Evolutionary conservation across 2,797 vertebrate genomes (phyloP).

Genomic region (Oreortyx pictus): DNA sequence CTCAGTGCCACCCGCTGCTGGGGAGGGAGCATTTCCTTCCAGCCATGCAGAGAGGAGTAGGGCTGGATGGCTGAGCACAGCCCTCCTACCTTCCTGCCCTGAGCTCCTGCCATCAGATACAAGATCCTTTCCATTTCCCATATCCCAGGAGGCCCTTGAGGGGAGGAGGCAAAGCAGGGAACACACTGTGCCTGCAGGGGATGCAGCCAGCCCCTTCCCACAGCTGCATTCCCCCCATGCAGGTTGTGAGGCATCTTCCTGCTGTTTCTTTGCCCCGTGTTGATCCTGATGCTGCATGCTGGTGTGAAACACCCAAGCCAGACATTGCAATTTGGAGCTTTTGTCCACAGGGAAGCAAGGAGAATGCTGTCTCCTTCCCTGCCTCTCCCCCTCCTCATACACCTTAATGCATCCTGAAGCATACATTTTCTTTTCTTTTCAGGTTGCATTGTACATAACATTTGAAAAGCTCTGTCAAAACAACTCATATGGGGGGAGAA

Average conservation of each 20-base stretch:
- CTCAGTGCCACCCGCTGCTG: not conserved
- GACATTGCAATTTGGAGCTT: not conserved
- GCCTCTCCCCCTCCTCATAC: not conserved
- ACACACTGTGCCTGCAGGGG: fast-evolving
- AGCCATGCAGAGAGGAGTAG: not conserved
- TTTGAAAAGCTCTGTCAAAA: constrained; percentile 70
- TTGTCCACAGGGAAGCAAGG: not conserved
- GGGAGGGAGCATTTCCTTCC: not conserved
- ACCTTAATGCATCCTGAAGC: constrained; percentile 33
- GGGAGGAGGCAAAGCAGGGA: not conserved
- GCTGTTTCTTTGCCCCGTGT: not conserved
- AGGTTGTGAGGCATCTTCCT: fast-evolving
- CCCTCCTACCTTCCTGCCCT: not conserved
- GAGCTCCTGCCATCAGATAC: not conserved
- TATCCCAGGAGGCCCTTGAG: not conserved
- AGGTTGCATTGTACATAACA: constrained; percentile 31
- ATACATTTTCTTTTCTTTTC: constrained; percentile 52
- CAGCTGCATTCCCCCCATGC: fast-evolving
- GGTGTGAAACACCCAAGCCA: not conserved
- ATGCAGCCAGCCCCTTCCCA: fast-evolving
- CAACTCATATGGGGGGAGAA: constrained; percentile 24
- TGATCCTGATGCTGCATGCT: fast-evolving
- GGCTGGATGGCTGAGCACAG: not conserved
- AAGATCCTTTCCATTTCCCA: not conserved
- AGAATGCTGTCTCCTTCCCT: not conserved